Conservation (phyloP, 64 coral and sea anemone genomes). For the Montipora efflorescens region DNA sequence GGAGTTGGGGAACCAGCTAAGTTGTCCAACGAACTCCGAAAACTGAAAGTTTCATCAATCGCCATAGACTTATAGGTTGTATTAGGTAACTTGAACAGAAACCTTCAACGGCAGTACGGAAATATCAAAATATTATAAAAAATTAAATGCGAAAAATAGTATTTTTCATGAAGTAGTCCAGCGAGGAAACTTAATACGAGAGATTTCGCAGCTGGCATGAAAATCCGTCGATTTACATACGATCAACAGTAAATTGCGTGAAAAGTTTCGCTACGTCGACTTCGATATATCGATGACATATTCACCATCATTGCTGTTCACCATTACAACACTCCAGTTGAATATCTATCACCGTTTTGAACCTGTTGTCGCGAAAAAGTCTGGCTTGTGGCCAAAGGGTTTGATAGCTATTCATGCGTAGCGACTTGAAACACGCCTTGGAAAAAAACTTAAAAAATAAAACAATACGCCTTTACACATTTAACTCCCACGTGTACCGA, state of each 20-base stretch:
- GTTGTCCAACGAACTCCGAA: too few relatives aligned
- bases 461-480: slow-evolving; percentile 64
- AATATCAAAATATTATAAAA: neutral
- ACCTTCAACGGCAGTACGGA: neutral
- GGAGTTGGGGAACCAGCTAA: too few relatives aligned
- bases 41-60: neutral
- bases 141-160: neutral
- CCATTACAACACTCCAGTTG: neutral
- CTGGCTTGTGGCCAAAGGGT: neutral
- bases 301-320: neutral
- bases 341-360: neutral
- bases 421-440: slow-evolving; percentile 35
- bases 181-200: neutral
- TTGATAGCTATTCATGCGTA: neutral
- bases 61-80: neutral
- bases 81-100: neutral
- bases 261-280: neutral
- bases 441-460: neutral
- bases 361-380: neutral
- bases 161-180: neutral
- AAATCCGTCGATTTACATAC: slow-evolving; percentile 38
- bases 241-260: neutral
- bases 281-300: slow-evolving; percentile 25
- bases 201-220: neutral
- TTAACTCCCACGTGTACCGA: slow-evolving; percentile 70